Conservation (phyloP, 1,140 invertebrate species). For the Anastrepha obliqua region DNA sequence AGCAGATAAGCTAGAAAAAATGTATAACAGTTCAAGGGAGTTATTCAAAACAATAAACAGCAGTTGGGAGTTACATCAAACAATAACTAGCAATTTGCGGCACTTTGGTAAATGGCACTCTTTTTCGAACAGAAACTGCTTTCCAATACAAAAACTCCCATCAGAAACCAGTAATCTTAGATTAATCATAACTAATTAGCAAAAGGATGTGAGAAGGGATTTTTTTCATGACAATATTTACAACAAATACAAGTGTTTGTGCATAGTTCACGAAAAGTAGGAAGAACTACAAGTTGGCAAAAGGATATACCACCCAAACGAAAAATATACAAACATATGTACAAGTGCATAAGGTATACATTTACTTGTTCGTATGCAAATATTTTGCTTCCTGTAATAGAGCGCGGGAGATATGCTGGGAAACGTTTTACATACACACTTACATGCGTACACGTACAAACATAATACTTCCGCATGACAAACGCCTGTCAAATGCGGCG, state of each 20-base stretch:
- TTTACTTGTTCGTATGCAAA: neutral
- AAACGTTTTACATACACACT: neutral
- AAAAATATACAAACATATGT: neutral
- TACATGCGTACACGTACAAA: neutral
- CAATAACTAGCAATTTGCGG: too few species aligned
- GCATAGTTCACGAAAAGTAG: neutral
- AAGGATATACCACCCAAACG: neutral
- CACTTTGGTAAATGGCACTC: too few species aligned
- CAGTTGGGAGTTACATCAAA: too few species aligned
- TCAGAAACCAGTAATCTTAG: neutral
- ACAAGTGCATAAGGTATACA: neutral
- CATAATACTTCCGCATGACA: constrained; percentile 40
- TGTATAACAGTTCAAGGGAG: too few species aligned
- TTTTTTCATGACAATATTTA: neutral
- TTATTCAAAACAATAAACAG: too few species aligned
- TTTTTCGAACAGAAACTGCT: too few species aligned
- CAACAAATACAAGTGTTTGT: neutral
- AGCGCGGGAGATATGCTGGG: neutral
- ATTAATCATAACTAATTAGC: constrained; percentile 19
- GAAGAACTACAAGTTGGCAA: neutral
- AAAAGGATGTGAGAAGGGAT: constrained; percentile 21
- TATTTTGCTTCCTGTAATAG: constrained; percentile 31
- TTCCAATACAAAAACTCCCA: too few species aligned
- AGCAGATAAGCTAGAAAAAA: too few species aligned
- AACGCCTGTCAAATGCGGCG: constrained; percentile 36